Evolutionary conservation across 2,888 invertebrate species (phyloP).

Genomic region (Enchytraeus crypticus): DNA sequence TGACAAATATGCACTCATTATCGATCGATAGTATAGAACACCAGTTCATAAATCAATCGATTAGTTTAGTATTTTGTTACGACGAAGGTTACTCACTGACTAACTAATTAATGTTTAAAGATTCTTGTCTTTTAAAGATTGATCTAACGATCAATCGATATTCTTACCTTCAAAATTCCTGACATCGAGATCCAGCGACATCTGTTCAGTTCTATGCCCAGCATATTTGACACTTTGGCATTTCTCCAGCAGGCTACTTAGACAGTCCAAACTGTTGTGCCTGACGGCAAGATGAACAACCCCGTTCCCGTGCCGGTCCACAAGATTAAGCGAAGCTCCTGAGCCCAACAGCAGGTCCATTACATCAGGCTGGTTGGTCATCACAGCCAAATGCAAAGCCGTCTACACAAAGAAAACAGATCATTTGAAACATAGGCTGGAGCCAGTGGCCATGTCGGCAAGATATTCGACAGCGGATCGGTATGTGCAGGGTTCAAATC

Average conservation of each 20-base stretch:
- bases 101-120: too few relatives aligned
- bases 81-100: too few relatives aligned
- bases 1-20: too few relatives aligned
- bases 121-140: too few relatives aligned
- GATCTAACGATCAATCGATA: too few relatives aligned
- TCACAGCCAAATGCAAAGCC: constrained; percentile 23
- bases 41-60: too few relatives aligned
- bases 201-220: background rate
- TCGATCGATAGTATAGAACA: too few relatives aligned
- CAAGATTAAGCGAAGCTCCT: constrained; percentile 14
- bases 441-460: too few relatives aligned
- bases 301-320: constrained; percentile 19
- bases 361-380: constrained; percentile 12
- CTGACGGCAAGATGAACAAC: constrained; percentile 18
- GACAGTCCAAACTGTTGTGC: constrained; percentile 4
- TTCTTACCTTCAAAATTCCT: constrained; percentile 23
- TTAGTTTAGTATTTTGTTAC: too few relatives aligned
- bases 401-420: constrained; percentile 14
- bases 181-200: constrained; percentile 10
- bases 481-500: too few relatives aligned
- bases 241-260: background rate
- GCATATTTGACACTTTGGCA: too few relatives aligned
- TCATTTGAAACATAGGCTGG: background rate
- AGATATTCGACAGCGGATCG: too few relatives aligned
- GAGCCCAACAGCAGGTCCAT: constrained; percentile 9